Evolutionary conservation across 2,113 vertebrate species (phyloP).

Genomic region (Spilogale gracilis): DNA sequence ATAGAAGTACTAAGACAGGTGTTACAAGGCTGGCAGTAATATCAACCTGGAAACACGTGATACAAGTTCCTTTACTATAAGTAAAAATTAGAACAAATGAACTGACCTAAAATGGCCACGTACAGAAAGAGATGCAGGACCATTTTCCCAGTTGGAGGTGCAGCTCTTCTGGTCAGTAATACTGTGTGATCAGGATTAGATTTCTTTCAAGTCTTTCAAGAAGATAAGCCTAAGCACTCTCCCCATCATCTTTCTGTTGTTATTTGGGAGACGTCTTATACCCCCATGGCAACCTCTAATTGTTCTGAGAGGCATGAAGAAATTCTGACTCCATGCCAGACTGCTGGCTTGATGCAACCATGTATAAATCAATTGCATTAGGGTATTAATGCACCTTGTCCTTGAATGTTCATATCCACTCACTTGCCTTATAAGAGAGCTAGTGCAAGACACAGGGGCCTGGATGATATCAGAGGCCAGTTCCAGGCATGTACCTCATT

Average conservation of each 20-base stretch:
- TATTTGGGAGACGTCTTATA: neutral
- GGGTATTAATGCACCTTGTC: neutral
- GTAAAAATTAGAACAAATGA: neutral
- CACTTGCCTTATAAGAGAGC: neutral
- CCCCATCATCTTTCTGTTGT: neutral
- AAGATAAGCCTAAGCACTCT: neutral
- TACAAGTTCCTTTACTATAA: neutral
- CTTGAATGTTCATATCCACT: slow-evolving; percentile 39
- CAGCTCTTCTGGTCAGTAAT: neutral
- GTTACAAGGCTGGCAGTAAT: neutral
- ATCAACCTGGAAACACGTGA: neutral
- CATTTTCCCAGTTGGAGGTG: neutral
- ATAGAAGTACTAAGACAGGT: neutral
- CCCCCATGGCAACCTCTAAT: slow-evolving; percentile 8
- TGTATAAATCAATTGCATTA: slow-evolving; percentile 58
- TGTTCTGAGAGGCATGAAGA: slow-evolving; percentile 54
- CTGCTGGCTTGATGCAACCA: slow-evolving; percentile 12
- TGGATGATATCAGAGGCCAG: neutral
- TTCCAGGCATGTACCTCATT: neutral
- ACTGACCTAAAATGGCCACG: neutral
- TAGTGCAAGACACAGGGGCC: neutral
- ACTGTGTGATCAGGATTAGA: neutral
- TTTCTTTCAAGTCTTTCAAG: neutral
- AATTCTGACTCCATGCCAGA: slow-evolving; percentile 44
- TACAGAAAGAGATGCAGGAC: neutral